Conservation (phyloP, 2,888 invertebrate genomes). For the Dastarcus helophoroides region DNA sequence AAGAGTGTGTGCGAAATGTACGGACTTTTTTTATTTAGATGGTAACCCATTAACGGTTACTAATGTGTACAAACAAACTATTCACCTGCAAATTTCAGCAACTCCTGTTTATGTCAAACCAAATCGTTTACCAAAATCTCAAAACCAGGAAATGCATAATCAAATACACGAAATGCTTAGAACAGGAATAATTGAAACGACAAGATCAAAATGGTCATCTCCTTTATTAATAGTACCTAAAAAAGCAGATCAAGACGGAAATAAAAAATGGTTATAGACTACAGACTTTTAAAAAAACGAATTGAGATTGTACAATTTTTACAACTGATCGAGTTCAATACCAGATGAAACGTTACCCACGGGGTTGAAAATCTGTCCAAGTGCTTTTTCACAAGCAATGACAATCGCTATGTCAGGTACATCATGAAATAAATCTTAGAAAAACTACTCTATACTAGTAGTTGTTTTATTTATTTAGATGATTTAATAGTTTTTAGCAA, state of each 20-base stretch:
- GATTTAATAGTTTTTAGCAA: constrained; percentile 16
- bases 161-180: constrained; percentile 16
- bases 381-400: constrained; percentile 21
- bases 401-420: constrained; percentile 17
- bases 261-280: constrained; percentile 12
- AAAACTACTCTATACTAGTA: too few species aligned
- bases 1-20: constrained; percentile 15
- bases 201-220: constrained; percentile 15
- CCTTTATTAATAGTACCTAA: constrained; percentile 11
- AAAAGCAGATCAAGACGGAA: constrained; percentile 5
- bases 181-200: constrained; percentile 17
- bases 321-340: constrained; percentile 19
- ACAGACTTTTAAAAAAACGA: constrained; percentile 11
- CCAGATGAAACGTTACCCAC: constrained; percentile 19
- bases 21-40: constrained; percentile 15
- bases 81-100: constrained; percentile 11
- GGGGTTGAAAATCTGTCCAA: constrained; percentile 20
- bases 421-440: too few species aligned
- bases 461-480: too few species aligned
- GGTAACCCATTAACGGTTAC: constrained; percentile 15
- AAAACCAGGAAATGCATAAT: constrained; percentile 16
- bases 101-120: constrained; percentile 17
- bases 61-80: constrained; percentile 17
- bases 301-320: constrained; percentile 18
- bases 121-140: constrained; percentile 16